Percentiles rank a stretch among this genome's conserved stretches.
Evolutionary conservation across 2,888 invertebrate species (phyloP).

Genomic region (Macroteleia sp.): DNA sequence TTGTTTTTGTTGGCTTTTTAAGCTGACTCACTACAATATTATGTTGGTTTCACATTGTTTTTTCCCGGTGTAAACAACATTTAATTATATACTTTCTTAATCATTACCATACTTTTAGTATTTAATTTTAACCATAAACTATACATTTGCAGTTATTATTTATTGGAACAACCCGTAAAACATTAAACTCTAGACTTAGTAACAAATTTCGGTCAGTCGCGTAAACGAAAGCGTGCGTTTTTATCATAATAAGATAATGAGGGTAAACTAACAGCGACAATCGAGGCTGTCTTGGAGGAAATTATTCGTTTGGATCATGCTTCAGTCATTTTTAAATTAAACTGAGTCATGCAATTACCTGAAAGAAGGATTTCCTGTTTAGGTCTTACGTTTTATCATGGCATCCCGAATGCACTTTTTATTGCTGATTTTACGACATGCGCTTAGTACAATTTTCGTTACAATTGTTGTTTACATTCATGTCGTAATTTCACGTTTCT

Average conservation of each 20-base stretch:
- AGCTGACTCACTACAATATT: no score
- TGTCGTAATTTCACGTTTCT: constrained; percentile 32
- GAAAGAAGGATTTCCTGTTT: constrained; percentile 84
- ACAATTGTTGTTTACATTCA: constrained; percentile 35
- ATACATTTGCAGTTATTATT: no score
- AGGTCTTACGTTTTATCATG: constrained; percentile 69
- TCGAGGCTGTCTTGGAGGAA: constrained; percentile 69
- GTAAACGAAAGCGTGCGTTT: constrained; percentile 48
- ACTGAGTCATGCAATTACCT: constrained; percentile 81
- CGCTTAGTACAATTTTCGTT: constrained; percentile 43
- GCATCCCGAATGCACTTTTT: constrained; percentile 53
- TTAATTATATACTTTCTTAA: no score
- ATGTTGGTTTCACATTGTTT: no score
- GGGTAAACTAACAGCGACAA: constrained; percentile 64
- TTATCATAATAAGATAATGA: constrained; percentile 56
- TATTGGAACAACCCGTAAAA: no score
- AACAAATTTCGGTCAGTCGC: not conserved
- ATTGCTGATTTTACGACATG: constrained; percentile 49
- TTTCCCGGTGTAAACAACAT: no score
- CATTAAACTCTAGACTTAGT: no score
- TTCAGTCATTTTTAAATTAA: constrained; percentile 75
- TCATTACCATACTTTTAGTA: no score
- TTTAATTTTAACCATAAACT: no score
- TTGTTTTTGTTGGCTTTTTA: no score
- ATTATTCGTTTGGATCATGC: constrained; percentile 75